Evolutionary conservation across 2,888 invertebrate genomes (phyloP), one percentile per base, ranked within the genome.

Genomic region (Hemaris fuciformis): DNA sequence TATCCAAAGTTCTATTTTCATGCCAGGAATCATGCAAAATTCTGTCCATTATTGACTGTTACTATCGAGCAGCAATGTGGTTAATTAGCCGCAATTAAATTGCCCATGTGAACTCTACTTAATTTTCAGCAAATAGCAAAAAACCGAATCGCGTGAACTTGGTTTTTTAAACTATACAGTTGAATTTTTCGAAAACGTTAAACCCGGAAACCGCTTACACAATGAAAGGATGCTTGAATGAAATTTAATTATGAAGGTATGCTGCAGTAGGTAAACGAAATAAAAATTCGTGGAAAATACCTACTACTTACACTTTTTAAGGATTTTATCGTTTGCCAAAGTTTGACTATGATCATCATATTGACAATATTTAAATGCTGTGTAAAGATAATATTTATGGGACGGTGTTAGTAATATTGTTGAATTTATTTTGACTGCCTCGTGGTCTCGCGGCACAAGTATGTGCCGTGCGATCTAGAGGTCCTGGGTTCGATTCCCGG

Each of bases 211-310:
- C 45, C 46, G n/a, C 45, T 45, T n/a, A n/a, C 10, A 57, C 20
- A 59, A 13, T 59, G 27, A 18, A 58, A 42, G 18, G 42, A 59
- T 43, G 58, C 10, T 18, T 42, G 43, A 61, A 15, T 20, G 57
- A 61, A 57, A 61, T 61, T 57, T 57, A 42, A 61, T 61, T 31
- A 57, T 57, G 43, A 18, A 59, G 7, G 18, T 34, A 22, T 43
- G 56, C 61, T 31, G 15, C 56, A 34, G 22, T 20, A 5, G 8
- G 13, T 10, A 18, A 59, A 23, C 18, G 43, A 59, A 25, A 18
- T 59, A 43, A 18, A 7, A 5, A 27, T 53, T 53, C 1, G 2
- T 31, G 7, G 18, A 8, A 31, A 53, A 27, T n/a, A n/a, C n/a
- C n/a, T n/a, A n/a, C n/a, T n/a, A n/a, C n/a, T n/a, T n/a, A n/a